Conservation (phyloP, 1,140 invertebrate species). For the Drosophila truncata region DNA sequence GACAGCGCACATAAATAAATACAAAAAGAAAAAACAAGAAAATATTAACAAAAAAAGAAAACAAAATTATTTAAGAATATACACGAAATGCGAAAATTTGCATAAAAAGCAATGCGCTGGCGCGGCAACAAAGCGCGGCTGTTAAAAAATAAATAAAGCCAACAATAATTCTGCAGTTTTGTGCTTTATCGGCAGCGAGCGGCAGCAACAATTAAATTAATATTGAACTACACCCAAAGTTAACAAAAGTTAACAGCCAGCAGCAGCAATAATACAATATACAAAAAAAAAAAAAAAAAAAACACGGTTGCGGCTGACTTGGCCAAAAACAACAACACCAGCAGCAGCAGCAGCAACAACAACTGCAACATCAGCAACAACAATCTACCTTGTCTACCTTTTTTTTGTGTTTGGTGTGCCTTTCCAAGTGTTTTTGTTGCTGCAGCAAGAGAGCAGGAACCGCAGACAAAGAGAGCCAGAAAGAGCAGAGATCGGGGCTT, state of each 20-base stretch:
- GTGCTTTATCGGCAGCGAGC: slow-evolving; percentile 68
- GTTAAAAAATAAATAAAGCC: slow-evolving; percentile 57
- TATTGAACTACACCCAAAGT: slow-evolving; percentile 76
- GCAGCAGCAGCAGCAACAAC: slow-evolving; percentile 45
- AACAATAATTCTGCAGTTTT: slow-evolving; percentile 67
- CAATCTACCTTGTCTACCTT: slow-evolving; percentile 62
- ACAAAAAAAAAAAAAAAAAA: slow-evolving; percentile 14
- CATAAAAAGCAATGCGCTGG: slow-evolving; percentile 57
- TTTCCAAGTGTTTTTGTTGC: slow-evolving; percentile 64
- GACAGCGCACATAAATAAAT: slow-evolving; percentile 40
- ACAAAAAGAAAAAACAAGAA: slow-evolving; percentile 1
- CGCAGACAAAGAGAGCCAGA: slow-evolving; percentile 25
- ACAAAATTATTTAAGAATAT: slow-evolving; percentile 34
- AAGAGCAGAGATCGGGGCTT: slow-evolving; percentile 24
- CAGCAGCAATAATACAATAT: slow-evolving; percentile 21
- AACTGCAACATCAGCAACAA: slow-evolving; percentile 36
- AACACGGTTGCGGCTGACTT: slow-evolving; percentile 64
- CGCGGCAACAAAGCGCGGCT: slow-evolving; percentile 57
- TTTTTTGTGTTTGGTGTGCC: slow-evolving; percentile 51
- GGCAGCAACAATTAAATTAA: slow-evolving; percentile 69
- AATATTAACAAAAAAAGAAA: slow-evolving; percentile 16
- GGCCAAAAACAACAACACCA: slow-evolving; percentile 54
- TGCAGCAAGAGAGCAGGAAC: slow-evolving; percentile 40
- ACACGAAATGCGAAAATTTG: slow-evolving; percentile 52
- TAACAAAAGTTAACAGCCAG: slow-evolving; percentile 46